A percentile compares a stretch with the other conserved stretches of the same genome.
These are phyloP conservation scores for Cyphomyrus discorhynchus DNA, from an alignment of 2,113 vertebrate species.

Conservation along the genomic window DNA sequence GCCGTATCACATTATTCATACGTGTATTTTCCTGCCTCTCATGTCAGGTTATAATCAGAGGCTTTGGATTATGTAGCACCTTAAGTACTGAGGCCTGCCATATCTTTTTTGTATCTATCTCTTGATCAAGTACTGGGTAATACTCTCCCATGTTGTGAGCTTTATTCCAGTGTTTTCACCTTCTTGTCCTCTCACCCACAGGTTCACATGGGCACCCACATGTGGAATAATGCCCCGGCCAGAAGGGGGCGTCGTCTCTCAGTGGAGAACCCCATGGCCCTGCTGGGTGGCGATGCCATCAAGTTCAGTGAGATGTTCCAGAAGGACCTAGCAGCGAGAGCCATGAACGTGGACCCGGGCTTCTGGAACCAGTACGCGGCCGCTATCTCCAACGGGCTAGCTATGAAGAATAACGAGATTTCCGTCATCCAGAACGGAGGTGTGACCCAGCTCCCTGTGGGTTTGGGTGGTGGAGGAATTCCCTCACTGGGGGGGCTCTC, in stretches of 20 bases:
- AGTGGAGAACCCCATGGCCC: constrained; percentile 95
- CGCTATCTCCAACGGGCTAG: constrained; percentile 91
- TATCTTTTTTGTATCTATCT: neutral
- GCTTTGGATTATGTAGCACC: neutral
- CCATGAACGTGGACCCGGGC: constrained; percentile 91
- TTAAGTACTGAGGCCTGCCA: neutral
- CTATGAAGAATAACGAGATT: constrained; percentile 99
- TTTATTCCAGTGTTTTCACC: neutral
- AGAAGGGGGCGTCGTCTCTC: constrained; percentile 91
- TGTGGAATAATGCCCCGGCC: constrained; percentile 98
- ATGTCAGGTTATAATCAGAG: neutral
- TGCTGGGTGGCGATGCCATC: constrained; percentile 87
- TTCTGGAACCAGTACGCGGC: constrained; percentile 99
- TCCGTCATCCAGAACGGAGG: constrained; percentile 98
- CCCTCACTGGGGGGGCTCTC: constrained; percentile 76
- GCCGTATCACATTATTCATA: neutral
- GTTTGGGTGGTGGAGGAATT: constrained; percentile 73
- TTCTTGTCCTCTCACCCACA: constrained; percentile 41
- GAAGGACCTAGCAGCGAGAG: constrained; percentile 91
- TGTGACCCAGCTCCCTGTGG: constrained; percentile 85
- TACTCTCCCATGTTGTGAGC: neutral
- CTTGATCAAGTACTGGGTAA: neutral
- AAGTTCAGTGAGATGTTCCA: constrained; percentile 99
- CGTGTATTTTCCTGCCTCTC: neutral
- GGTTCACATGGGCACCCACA: constrained; percentile 99